phyloP scores from a whole-genome alignment of 2,113 vertebrate genomes.

The Meleagris gallopavo region DNA sequence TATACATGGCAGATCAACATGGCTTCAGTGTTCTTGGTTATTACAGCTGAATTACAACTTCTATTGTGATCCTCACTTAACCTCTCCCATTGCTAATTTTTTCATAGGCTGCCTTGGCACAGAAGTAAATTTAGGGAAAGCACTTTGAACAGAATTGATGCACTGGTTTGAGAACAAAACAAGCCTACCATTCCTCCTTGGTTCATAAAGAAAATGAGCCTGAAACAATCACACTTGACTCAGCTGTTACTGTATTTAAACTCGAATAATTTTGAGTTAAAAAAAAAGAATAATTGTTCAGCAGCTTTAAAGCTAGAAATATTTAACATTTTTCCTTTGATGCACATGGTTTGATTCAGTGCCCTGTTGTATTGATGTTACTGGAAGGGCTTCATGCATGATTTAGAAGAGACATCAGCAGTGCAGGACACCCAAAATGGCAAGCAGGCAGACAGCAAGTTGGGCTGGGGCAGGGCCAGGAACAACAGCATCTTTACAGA shows the following conservation, averaged over 20 bases:
- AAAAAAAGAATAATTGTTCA: conserved; percentile 28
- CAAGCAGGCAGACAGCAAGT: background rate
- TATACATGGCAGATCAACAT: accelerated
- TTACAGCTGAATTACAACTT: conserved; percentile 2
- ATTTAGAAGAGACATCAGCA: background rate
- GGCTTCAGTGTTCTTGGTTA: background rate
- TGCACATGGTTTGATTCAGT: conserved; percentile 5
- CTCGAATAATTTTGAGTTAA: conserved; percentile 17
- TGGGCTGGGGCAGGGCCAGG: background rate
- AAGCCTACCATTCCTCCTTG: background rate
- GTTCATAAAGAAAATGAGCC: background rate
- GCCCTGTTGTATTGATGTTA: background rate
- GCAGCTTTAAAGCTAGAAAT: conserved; percentile 16
- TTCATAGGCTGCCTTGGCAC: background rate
- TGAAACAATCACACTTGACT: conserved; percentile 21
- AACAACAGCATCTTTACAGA: background rate
- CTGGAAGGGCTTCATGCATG: background rate
- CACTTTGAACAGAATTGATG: background rate
- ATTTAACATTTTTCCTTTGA: conserved; percentile 33
- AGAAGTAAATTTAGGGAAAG: conserved; percentile 18
- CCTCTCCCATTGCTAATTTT: background rate
- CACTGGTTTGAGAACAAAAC: conserved; percentile 4
- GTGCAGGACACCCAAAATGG: background rate
- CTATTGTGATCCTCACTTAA: background rate
- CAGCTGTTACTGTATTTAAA: conserved; percentile 32